phyloP scores from a whole-genome alignment of 2,888 invertebrate species.

The Cactoblastis cactorum region DNA sequence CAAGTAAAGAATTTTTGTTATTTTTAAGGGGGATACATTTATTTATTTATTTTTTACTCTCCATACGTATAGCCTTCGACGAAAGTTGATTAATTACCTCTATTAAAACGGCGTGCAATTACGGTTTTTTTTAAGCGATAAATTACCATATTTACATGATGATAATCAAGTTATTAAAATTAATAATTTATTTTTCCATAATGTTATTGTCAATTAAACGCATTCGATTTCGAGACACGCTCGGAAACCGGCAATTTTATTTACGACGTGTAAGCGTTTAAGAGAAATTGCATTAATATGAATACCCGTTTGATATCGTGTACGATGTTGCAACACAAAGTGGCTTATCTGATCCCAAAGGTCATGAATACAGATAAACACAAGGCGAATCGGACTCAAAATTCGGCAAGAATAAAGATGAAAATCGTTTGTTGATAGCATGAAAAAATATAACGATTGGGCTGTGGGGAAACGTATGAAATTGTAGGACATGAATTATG shows the following conservation, averaged over 20 bases:
- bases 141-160: constrained; percentile 13
- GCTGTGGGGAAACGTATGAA: constrained; percentile 64
- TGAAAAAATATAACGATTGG: constrained; percentile 41
- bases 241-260: constrained; percentile 74
- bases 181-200: constrained; percentile 35
- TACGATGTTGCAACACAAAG: constrained; percentile 75
- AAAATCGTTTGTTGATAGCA: constrained; percentile 38
- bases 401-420: constrained; percentile 39
- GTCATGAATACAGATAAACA: constrained; percentile 34
- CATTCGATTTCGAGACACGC: constrained; percentile 47
- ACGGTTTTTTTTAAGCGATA: neutral
- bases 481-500: constrained; percentile 80
- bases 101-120: neutral
- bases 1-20: neutral
- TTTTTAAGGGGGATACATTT: neutral
- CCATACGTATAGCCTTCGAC: too few relatives aligned
- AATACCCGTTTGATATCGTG: constrained; percentile 77
- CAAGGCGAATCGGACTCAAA: constrained; percentile 39
- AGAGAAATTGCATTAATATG: constrained; percentile 80
- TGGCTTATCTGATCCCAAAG: constrained; percentile 34
- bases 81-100: neutral
- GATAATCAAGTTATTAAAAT: constrained; percentile 10
- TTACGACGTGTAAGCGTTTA: constrained; percentile 79
- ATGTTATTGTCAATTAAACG: constrained; percentile 63
- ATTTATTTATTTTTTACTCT: too few relatives aligned